Evolutionary conservation across 2,888 invertebrate species (phyloP).

Genomic region (Bursaphelenchus okinawaensis): DNA sequence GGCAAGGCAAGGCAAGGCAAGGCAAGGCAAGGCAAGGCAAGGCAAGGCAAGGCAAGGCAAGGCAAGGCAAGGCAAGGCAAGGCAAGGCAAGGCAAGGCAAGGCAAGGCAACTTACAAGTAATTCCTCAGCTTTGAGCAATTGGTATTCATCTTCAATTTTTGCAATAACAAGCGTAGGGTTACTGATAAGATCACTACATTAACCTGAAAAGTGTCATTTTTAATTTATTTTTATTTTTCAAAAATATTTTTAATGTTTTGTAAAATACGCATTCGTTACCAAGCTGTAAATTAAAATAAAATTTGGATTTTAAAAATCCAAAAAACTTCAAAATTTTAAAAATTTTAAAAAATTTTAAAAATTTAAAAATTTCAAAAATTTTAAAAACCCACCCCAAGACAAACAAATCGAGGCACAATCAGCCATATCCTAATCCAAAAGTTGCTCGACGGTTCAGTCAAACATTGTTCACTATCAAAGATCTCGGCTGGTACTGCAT

Average conservation of each 20-base stretch:
- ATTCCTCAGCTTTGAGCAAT: slow-evolving; percentile 1
- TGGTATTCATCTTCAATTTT: neutral
- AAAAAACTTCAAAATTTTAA: neutral
- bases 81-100: too few relatives aligned
- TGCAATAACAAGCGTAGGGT: slow-evolving; percentile 3
- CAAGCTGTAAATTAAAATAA: too few relatives aligned
- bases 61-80: too few relatives aligned
- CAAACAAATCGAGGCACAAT: neutral
- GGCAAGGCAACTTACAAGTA: slow-evolving; percentile 6
- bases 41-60: too few relatives aligned
- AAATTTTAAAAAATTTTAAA: neutral
- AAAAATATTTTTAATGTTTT: neutral
- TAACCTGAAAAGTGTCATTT: neutral
- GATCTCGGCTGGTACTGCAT: slow-evolving; percentile 55
- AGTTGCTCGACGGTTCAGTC: slow-evolving; percentile 58
- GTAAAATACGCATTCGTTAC: neutral
- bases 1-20: too few relatives aligned
- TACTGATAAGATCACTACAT: neutral
- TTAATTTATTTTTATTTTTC: neutral
- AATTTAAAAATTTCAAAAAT: neutral
- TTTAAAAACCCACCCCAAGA: neutral
- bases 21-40: too few relatives aligned
- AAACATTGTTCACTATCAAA: slow-evolving; percentile 54
- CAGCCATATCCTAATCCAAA: slow-evolving; percentile 35
- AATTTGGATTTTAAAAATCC: neutral